A percentile compares a stretch with the other conserved stretches of the same genome.
These are phyloP conservation scores for Passerina amoena DNA, from an alignment of 2,113 vertebrate genomes.

Conservation along the genomic window DNA sequence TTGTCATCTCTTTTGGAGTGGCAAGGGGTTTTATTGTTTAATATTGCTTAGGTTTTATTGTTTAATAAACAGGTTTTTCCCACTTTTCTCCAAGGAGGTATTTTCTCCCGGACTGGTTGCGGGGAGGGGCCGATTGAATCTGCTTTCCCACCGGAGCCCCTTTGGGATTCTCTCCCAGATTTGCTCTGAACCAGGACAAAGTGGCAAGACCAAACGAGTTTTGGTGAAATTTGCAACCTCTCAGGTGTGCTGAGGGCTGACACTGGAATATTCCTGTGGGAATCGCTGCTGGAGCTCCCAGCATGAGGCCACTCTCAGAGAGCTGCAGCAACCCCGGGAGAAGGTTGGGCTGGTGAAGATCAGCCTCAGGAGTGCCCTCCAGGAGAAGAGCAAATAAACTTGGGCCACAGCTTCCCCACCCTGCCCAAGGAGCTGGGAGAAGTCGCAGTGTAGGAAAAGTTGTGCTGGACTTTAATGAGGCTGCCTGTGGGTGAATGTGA, in stretches of 20 bases:
- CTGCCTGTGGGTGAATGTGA: neutral
- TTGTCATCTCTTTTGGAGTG: too few species aligned
- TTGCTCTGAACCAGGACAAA: too few species aligned
- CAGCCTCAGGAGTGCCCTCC: rapidly evolving
- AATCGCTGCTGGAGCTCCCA: neutral
- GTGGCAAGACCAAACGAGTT: neutral
- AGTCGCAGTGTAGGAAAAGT: rapidly evolving
- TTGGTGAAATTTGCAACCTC: neutral
- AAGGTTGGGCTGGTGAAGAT: neutral
- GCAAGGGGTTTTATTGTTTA: too few species aligned
- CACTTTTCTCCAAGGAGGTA: too few species aligned
- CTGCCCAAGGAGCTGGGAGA: neutral
- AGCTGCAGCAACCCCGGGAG: neutral
- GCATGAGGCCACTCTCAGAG: rapidly evolving
- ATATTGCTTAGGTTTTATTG: too few species aligned
- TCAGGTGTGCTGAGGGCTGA: neutral
- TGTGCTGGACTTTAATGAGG: neutral
- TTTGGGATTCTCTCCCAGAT: too few species aligned
- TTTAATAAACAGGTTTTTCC: too few species aligned
- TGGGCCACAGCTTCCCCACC: neutral
- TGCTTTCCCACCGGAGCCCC: too few species aligned
- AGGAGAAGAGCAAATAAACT: neutral
- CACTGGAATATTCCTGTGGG: rapidly evolving
- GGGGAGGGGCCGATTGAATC: too few species aligned
- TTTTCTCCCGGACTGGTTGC: too few species aligned